Conservation (phyloP, 2,888 invertebrate species). For the Mesorhabditis belari region DNA sequence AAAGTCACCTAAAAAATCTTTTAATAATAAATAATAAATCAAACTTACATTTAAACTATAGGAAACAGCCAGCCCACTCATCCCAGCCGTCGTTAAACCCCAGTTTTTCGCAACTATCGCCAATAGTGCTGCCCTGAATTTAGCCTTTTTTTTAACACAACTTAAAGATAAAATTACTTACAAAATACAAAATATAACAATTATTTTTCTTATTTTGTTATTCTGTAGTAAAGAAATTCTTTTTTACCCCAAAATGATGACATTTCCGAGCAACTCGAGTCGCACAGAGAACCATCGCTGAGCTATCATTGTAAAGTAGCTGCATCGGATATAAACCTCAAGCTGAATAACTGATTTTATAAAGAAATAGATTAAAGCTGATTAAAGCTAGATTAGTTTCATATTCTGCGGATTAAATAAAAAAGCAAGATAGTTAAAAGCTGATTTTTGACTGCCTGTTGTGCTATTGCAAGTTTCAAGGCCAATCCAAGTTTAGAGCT, state of each 20-base stretch:
- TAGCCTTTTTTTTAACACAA: not conserved
- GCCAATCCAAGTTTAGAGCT: too few relatives aligned
- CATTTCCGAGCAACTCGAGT: slow-evolving; percentile 31
- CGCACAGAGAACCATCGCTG: slow-evolving; percentile 24
- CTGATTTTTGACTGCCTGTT: too few relatives aligned
- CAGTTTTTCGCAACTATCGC: slow-evolving; percentile 27
- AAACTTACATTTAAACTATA: slow-evolving; percentile 55
- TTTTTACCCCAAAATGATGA: slow-evolving; percentile 20
- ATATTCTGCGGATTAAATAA: too few relatives aligned
- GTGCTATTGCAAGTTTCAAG: too few relatives aligned
- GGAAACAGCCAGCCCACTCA: slow-evolving; percentile 60
- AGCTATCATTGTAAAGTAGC: slow-evolving; percentile 24
- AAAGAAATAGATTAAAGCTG: too few relatives aligned
- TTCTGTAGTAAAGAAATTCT: not conserved
- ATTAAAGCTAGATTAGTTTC: too few relatives aligned
- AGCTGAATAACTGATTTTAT: slow-evolving; percentile 14
- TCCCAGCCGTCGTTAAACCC: slow-evolving; percentile 53
- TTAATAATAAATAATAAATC: not conserved
- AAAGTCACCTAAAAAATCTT: slow-evolving; percentile 70
- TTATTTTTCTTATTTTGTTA: not conserved
- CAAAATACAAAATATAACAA: not conserved
- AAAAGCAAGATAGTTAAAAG: too few relatives aligned
- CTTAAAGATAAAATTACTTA: not conserved
- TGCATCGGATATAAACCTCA: slow-evolving; percentile 18
- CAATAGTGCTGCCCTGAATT: slow-evolving; percentile 22